Evolutionary conservation across 2,797 vertebrate genomes (phyloP).

Genomic region (Scolopax bukidnonensis): DNA sequence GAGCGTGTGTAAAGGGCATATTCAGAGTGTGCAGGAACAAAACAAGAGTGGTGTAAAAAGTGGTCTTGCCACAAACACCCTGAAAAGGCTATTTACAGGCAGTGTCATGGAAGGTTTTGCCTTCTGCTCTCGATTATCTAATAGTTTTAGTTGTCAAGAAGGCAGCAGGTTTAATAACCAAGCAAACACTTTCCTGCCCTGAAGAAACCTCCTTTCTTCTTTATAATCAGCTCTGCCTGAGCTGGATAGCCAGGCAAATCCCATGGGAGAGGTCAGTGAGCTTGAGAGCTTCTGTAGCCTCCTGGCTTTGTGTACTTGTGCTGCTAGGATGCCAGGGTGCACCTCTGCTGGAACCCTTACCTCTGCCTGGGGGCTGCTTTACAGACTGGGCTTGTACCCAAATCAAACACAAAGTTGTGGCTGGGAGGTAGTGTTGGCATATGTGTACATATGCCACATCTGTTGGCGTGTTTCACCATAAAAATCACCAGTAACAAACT

Average conservation of each 20-base stretch:
- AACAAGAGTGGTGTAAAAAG: background rate
- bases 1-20: fast-evolving
- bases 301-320: background rate
- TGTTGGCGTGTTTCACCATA: background rate
- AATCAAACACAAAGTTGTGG: background rate
- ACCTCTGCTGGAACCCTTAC: background rate
- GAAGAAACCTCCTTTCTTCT: background rate
- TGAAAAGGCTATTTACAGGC: background rate
- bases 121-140: background rate
- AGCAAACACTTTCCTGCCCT: background rate
- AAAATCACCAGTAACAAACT: background rate
- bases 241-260: background rate
- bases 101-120: background rate
- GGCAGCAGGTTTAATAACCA: background rate
- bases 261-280: background rate
- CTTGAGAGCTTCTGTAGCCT: background rate
- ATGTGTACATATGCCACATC: fast-evolving
- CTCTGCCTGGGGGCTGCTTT: background rate
- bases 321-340: background rate
- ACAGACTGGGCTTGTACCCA: background rate
- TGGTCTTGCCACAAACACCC: background rate
- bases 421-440: background rate
- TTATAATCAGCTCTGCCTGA: background rate
- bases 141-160: background rate
- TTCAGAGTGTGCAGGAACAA: background rate